Evolutionary conservation across 2,888 invertebrate genomes (phyloP), one percentile per base, ranked within the genome.

Genomic region (Eupelmus urozonus): DNA sequence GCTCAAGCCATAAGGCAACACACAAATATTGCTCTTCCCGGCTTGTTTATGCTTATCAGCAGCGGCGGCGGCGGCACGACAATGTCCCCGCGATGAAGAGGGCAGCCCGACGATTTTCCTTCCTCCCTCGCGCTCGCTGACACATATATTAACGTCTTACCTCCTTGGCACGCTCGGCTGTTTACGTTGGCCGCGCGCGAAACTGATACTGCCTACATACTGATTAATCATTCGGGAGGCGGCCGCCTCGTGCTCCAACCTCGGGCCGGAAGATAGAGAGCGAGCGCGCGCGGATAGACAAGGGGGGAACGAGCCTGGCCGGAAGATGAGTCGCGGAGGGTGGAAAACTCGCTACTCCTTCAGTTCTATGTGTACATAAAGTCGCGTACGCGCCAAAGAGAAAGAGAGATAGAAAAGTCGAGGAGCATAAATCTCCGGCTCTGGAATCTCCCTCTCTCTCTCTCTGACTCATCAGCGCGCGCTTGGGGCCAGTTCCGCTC

Each of bases 211-310:
- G 29, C 45, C 57, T 45, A 53, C 27, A 59, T 57, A 62, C 74
- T 78, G 78, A 78, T 78, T 78, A 78, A 79, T 79, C 75, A 75
- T 75, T 75, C 65, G 65, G 27, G 67, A n/a, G 42, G 65, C 51
- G 59, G 53, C 66, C 65, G 18, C 27, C 25, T 27, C 62, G 25
- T 11, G 25, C 45, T n/a, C 63, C 69, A 9, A 9, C 34, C 55
- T 70, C 53, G 16, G 18, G 20, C 27, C 34, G 40, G 53, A 34
- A 67, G 72, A 66, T 60, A 40, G 57, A 55, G n/a, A n/a, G n/a
- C n/a, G n/a, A n/a, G n/a, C n/a, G n/a, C n/a, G 63, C 63, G 40
- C 27, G 25, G 40, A 40, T 40, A 66, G 63, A 65, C 65, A 65
- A 42, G 62, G 66, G 45, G 59, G 45, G 49, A 45, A 45, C n/a